Base-by-base conservation (phyloP, 2,113 vertebrate species). In the Hydropotes inermis region DNA sequence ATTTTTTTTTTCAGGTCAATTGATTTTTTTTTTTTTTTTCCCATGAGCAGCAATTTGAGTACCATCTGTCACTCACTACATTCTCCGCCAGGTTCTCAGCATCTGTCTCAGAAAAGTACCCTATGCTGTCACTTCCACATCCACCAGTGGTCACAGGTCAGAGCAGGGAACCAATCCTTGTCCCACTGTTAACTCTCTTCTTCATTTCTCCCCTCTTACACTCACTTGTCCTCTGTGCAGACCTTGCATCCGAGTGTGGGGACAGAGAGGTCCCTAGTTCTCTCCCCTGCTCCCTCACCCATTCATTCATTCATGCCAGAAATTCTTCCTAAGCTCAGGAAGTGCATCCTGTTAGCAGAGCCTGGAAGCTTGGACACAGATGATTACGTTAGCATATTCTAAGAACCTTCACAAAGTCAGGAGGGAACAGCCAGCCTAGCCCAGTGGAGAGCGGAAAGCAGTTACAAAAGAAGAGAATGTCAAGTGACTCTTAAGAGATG, bases 1-100 rank as follows among this genome's bases (percentile, higher is more conserved):
- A 12, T 67, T 3, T 61, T 21, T 16, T 50, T 81, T 98, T 94
- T 90, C 88, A 93, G 57, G 87, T 93, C 91, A 94, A 79, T 81
- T 95, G 93, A 95, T 47, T 23, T 28, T 78, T 45, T 3, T 39
- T 3, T 39, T 78, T 45, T 76, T 76, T 78, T 45, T 28, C 0
- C 33, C 28, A 33, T 4, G 30, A 89, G 86, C 91, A 93, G 64
- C 45, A 92, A 43, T 50, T 81, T 96, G 90, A 85, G 19, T 92
- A 84, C 79, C 70, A 93, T 94, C 52, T 98, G 94, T 87, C 43
- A 64, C 27, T 58, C 17, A 28, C 83, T 74, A 21, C 57, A 47
- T 78, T 91, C 87, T 33, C 27, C 3, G 2, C 33, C 36, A 93
- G 17, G 45, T 39, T 79, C 43, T 78, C 13, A 28, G 23, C 64